Base-by-base conservation (phyloP, 35 echinoderm and acorn worm species). In the Heliocidaris tuberculata region DNA sequence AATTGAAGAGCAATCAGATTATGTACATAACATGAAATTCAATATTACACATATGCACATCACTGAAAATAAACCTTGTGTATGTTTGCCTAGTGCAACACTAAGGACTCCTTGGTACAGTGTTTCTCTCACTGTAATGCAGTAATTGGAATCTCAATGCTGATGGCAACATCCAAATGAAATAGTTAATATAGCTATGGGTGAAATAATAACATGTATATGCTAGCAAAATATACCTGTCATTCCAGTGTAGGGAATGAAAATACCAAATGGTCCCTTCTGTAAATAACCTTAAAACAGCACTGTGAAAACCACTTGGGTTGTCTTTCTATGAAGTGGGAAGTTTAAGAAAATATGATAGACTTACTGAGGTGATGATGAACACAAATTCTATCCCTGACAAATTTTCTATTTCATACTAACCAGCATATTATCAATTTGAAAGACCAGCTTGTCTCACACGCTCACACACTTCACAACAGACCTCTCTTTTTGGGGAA, bases 241-340 rank as follows among this genome's bases (percentile, higher is more conserved):
- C 27, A 78, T 78, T 78, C 27, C 65, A 78, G 65, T n/a, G 7
- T 21, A 21, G 27, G 21, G 7, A 78, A 24, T 27, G 65, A 78
- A 78, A 78, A 78, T 78, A 78, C 65, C 65, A 78, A 21, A 78
- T 78, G 27, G 65, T 78, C 65, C 65, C 27, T 78, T 78, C 15
- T 78, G 65, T n/a, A 78, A 78, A 78, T 78, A n/a, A 78, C 65
- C 65, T 78, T n/a, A 78, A 78, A 78, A 78, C 65, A 78, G 65
- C 65, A n/a, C 7, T 7, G 27, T 7, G 8, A n/a, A 78, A 78
- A 78, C 65, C 65, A 24, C 65, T 78, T 78, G 65, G 27, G 21
- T 24, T 78, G 65, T 8, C 15, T 78, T 78, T 19, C 65, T 78
- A 78, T n/a, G 27, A 78, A 78, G 6, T 78, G 27, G 65, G 27